Evolutionary conservation across 2,113 vertebrate genomes (phyloP).

Genomic region (Elaphurus davidianus): DNA sequence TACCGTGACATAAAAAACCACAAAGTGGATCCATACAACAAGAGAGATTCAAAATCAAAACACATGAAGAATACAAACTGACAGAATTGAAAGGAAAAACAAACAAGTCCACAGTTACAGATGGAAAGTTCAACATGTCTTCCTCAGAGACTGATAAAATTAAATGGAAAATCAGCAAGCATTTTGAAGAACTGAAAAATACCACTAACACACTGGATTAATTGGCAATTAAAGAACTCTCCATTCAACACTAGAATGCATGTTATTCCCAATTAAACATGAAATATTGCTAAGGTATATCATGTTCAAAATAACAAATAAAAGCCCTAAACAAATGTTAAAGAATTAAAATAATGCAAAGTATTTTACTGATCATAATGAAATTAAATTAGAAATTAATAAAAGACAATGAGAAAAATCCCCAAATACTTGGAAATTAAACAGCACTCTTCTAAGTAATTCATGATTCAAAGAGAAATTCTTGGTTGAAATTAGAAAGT

Average conservation of each 20-base stretch:
- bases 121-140: not conserved
- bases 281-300: not conserved
- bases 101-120: not conserved
- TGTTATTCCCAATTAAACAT: not conserved
- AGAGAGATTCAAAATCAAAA: not conserved
- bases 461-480: not conserved
- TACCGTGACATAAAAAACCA: not conserved
- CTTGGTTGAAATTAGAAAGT: not conserved
- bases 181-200: not conserved
- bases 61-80: not conserved
- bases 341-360: not conserved
- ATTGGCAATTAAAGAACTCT: not conserved
- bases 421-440: not conserved
- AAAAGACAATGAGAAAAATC: not conserved
- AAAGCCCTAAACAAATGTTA: not conserved
- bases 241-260: not conserved
- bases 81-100: not conserved
- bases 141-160: not conserved
- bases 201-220: not conserved
- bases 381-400: not conserved
- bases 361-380: not conserved
- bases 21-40: not conserved
- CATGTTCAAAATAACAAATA: not conserved
- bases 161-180: not conserved
- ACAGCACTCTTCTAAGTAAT: not conserved